Evolutionary conservation across 2,888 invertebrate species (phyloP).

Genomic region (Apoda limacodes): DNA sequence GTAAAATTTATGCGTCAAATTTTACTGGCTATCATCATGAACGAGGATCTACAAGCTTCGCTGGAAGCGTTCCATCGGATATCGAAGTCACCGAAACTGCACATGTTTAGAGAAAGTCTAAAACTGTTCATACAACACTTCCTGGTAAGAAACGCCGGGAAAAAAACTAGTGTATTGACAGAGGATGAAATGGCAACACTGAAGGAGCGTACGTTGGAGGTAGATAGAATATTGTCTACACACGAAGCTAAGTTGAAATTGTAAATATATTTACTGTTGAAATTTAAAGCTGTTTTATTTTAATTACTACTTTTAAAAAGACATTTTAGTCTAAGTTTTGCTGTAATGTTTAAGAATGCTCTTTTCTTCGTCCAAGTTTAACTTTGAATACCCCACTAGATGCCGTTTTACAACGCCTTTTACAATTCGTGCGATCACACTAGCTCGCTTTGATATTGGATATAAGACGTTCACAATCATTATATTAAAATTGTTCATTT

Average conservation of each 20-base stretch:
- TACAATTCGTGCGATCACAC: too few species aligned
- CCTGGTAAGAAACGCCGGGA: conserved; percentile 74
- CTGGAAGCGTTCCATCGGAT: conserved; percentile 79
- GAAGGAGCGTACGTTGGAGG: conserved; percentile 69
- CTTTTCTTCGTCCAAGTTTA: too few species aligned
- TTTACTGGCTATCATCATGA: conserved; percentile 78
- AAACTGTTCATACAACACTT: conserved; percentile 90
- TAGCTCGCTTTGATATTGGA: too few species aligned
- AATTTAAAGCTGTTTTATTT: not conserved
- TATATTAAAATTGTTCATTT: too few species aligned
- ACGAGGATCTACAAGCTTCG: conserved; percentile 70
- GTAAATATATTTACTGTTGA: conserved; percentile 24
- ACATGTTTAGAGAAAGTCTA: conserved; percentile 85
- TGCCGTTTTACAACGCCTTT: too few species aligned
- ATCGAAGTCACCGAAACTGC: conserved; percentile 78
- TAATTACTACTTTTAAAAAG: too few species aligned
- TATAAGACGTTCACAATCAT: too few species aligned
- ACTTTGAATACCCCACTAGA: too few species aligned
- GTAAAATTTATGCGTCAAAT: conserved; percentile 85
- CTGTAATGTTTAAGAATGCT: too few species aligned
- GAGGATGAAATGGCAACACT: conserved; percentile 41
- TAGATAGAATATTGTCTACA: conserved; percentile 74
- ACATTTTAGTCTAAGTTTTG: too few species aligned
- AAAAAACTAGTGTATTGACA: conserved; percentile 39
- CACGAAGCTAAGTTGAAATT: conserved; percentile 54